phyloP scores from a whole-genome alignment of 2,888 invertebrate species.

The Parnassius orleans region DNA sequence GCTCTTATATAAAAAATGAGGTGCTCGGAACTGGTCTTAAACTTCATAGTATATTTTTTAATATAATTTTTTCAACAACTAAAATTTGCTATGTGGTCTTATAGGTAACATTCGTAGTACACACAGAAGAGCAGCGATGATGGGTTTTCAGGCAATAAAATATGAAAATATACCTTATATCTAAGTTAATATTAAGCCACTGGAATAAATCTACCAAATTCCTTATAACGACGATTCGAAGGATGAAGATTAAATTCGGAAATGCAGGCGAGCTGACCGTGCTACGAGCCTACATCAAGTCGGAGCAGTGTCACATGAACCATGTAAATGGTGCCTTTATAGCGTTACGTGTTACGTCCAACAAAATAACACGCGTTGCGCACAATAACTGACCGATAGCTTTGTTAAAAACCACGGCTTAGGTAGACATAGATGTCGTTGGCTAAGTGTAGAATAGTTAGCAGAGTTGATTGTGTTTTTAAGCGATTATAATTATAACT shows the following conservation, averaged over 20 bases:
- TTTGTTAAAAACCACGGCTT: slow-evolving; percentile 30
- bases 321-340: slow-evolving; percentile 57
- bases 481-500: too few relatives aligned
- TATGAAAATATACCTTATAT: too few relatives aligned
- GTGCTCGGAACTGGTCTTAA: too few relatives aligned
- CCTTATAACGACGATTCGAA: background rate
- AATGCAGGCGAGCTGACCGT: background rate
- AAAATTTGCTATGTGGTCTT: too few relatives aligned
- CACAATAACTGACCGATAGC: slow-evolving; percentile 58
- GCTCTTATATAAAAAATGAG: too few relatives aligned
- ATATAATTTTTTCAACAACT: too few relatives aligned
- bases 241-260: background rate
- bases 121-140: too few relatives aligned
- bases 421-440: slow-evolving; percentile 33
- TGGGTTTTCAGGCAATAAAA: too few relatives aligned
- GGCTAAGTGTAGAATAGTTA: slow-evolving; percentile 5
- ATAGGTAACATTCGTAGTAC: too few relatives aligned
- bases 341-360: slow-evolving; percentile 66
- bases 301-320: slow-evolving; percentile 25
- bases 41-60: too few relatives aligned
- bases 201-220: slow-evolving; percentile 2
- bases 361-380: slow-evolving; percentile 56
- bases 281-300: slow-evolving; percentile 7
- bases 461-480: background rate
- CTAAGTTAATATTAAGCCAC: background rate